Percentiles rank a stretch among this genome's conserved stretches.
Conservation (phyloP, 2,113 vertebrate species). For the Lepisosteus oculatus region DNA sequence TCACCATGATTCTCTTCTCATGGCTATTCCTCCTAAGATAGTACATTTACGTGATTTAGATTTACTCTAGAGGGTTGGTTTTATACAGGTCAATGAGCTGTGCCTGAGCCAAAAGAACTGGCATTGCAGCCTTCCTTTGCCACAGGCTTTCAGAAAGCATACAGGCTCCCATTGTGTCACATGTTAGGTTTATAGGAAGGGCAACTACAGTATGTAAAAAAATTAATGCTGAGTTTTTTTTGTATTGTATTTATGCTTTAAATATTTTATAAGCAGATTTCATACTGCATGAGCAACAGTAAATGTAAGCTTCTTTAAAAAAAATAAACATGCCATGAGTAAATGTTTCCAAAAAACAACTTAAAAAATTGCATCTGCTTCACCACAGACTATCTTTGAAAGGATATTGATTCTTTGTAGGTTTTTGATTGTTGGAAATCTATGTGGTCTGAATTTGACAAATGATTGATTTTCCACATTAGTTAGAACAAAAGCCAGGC, state of each 20-base stretch:
- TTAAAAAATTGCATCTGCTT: too few species aligned
- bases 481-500: too few species aligned
- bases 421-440: too few species aligned
- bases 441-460: too few species aligned
- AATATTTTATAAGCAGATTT: neutral
- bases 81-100: slow-evolving; percentile 3
- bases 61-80: neutral
- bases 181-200: neutral
- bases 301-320: too few species aligned
- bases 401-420: too few species aligned
- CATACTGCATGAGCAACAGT: too few species aligned
- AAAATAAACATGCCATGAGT: too few species aligned
- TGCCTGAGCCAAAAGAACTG: neutral
- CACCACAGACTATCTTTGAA: too few species aligned
- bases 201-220: neutral
- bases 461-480: too few species aligned
- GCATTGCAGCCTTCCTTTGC: neutral
- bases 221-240: neutral
- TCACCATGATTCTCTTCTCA: neutral
- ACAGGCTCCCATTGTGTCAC: neutral
- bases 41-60: neutral
- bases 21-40: neutral
- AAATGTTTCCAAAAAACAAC: too few species aligned
- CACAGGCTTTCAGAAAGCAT: neutral
- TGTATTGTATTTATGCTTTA: neutral